Conservation (phyloP, 2,113 vertebrate genomes). For the Microtus montanus region DNA sequence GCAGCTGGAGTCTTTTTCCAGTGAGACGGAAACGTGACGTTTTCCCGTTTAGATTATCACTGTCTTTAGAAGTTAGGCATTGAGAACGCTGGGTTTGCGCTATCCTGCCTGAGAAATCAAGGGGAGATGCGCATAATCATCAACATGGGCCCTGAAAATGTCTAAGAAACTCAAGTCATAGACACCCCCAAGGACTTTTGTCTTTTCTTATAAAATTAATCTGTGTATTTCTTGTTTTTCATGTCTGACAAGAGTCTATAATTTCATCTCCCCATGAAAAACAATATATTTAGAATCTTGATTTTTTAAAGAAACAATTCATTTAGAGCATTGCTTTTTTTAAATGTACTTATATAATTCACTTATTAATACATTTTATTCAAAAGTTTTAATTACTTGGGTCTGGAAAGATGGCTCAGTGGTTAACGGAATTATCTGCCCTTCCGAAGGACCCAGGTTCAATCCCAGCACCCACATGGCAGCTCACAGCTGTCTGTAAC, state of each 20-base stretch:
- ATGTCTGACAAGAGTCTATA: not conserved
- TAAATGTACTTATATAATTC: not conserved
- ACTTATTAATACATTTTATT: not conserved
- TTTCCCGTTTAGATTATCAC: constrained; percentile 63
- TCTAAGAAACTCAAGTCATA: not conserved
- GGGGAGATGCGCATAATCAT: not conserved
- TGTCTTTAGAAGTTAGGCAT: constrained; percentile 12
- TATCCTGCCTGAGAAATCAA: constrained; percentile 34
- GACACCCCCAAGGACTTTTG: not conserved
- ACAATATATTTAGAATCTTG: constrained; percentile 18
- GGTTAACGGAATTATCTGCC: not conserved
- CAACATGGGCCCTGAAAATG: not conserved
- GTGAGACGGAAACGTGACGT: constrained; percentile 64
- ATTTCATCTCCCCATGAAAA: not conserved
- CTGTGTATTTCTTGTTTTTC: not conserved
- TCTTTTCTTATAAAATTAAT: constrained; percentile 18
- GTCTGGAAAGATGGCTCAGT: not conserved
- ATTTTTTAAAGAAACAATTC: constrained; percentile 8
- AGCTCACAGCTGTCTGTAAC: not conserved
- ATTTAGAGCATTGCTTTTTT: not conserved
- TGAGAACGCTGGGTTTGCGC: not conserved
- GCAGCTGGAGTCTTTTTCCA: not conserved
- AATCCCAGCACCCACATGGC: not conserved
- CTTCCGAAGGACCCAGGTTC: not conserved
- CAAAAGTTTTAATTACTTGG: not conserved